Evolutionary conservation across 2,113 vertebrate species (phyloP).

Genomic region (Polyodon spathula): DNA sequence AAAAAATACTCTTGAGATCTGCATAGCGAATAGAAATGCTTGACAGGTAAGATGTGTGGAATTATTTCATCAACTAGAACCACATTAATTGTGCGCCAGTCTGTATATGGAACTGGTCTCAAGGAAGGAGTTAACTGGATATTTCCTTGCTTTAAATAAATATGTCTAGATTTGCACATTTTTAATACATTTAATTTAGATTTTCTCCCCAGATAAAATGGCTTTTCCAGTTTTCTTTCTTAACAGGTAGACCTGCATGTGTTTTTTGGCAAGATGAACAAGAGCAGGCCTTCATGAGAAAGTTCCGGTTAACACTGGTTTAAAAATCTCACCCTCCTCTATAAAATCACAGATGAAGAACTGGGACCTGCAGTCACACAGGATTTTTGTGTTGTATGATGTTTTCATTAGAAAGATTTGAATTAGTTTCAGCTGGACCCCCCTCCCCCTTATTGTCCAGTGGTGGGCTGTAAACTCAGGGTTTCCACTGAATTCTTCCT

Average conservation of each 20-base stretch:
- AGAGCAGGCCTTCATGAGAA: conserved; percentile 33
- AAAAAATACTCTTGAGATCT: too few relatives aligned
- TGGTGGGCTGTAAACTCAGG: conserved; percentile 55
- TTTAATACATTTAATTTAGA: too few relatives aligned
- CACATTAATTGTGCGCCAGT: too few relatives aligned
- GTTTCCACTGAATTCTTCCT: conserved; percentile 36
- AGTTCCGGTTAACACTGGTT: conserved; percentile 24
- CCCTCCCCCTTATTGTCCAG: conserved; percentile 49
- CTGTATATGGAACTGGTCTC: too few relatives aligned
- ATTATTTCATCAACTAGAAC: too few relatives aligned
- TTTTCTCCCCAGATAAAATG: too few relatives aligned
- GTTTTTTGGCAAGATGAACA: conserved; percentile 17
- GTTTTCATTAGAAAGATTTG: conserved; percentile 34
- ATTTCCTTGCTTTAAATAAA: too few relatives aligned
- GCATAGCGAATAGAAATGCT: too few relatives aligned
- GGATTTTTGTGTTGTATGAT: conserved; percentile 24
- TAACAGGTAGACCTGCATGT: conserved; percentile 16
- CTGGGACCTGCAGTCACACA: conserved; percentile 40
- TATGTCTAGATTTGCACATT: too few relatives aligned
- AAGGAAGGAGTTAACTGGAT: too few relatives aligned
- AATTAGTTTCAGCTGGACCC: conserved; percentile 63
- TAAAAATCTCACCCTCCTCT: conserved; percentile 19
- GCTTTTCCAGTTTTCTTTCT: background rate
- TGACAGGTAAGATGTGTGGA: too few relatives aligned
- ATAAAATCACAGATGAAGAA: conserved; percentile 37